Evolutionary conservation across 2,113 vertebrate genomes (phyloP).

Genomic region (Seriola quinqueradiata): DNA sequence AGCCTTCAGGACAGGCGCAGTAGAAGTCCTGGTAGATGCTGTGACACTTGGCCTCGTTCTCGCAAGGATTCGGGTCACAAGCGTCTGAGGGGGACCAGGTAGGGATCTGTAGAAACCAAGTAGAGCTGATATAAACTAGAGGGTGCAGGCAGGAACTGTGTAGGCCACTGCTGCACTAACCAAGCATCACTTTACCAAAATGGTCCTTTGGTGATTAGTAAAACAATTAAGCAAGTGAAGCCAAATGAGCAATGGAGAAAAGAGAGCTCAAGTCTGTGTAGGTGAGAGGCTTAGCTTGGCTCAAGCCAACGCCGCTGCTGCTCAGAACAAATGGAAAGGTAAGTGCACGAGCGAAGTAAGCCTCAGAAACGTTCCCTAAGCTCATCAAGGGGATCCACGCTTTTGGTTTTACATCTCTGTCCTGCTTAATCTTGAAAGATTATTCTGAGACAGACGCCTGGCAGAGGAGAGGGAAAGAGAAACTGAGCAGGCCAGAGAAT

Average conservation of each 20-base stretch:
- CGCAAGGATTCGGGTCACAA: conserved; percentile 93
- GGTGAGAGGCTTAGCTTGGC: conserved; percentile 64
- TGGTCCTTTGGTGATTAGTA: background rate
- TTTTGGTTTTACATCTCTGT: conserved; percentile 52
- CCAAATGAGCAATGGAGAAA: conserved; percentile 6
- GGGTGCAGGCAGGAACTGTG: too few species aligned
- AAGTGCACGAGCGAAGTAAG: conserved; percentile 65
- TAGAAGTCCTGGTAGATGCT: conserved; percentile 92
- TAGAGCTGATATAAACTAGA: background rate
- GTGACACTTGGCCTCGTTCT: conserved; percentile 92
- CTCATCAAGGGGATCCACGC: conserved; percentile 69
- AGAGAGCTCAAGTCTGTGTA: conserved; percentile 16
- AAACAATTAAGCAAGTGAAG: conserved; percentile 12
- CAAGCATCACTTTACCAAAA: background rate
- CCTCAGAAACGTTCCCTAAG: conserved; percentile 67
- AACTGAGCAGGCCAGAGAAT: background rate
- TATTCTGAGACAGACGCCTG: conserved; percentile 34
- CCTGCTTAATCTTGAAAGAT: conserved; percentile 57
- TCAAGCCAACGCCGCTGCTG: conserved; percentile 24
- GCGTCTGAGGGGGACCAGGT: conserved; percentile 77
- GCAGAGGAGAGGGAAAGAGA: conserved; percentile 12
- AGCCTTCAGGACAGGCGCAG: conserved; percentile 93
- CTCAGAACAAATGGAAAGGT: conserved; percentile 60
- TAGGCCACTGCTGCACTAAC: background rate
- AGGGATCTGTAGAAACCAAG: conserved; percentile 82